Evolutionary conservation across 2,113 vertebrate species (phyloP).

Genomic region (Brienomyrus longianalis): DNA sequence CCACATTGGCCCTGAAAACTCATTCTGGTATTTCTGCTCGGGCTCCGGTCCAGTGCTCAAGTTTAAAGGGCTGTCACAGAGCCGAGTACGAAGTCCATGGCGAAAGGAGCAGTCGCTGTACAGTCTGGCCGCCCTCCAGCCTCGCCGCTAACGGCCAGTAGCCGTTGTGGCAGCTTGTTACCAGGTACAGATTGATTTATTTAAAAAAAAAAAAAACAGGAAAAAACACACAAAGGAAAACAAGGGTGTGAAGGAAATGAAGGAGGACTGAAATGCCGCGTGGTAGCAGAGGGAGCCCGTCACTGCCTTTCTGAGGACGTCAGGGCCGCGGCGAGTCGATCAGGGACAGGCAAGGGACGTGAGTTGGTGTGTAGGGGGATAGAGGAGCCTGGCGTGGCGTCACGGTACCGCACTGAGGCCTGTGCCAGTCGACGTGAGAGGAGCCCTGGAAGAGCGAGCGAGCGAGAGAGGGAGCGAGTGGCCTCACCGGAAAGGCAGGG

Average conservation of each 20-base stretch:
- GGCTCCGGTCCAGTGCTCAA: slow-evolving; percentile 15
- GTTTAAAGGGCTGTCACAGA: slow-evolving; percentile 44
- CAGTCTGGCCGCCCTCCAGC: slow-evolving; percentile 40
- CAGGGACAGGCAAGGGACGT: neutral
- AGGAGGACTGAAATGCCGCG: neutral
- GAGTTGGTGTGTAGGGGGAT: neutral
- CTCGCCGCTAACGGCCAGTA: slow-evolving; percentile 40
- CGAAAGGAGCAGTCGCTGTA: slow-evolving; percentile 49
- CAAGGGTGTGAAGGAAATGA: neutral
- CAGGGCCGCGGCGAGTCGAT: neutral
- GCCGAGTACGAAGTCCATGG: slow-evolving; percentile 47
- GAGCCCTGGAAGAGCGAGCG: neutral
- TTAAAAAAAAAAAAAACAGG: neutral
- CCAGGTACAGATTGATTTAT: slow-evolving; percentile 29
- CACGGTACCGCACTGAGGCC: neutral
- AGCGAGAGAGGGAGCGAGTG: neutral
- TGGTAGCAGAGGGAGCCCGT: neutral
- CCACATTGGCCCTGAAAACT: slow-evolving; percentile 20
- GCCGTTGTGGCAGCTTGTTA: slow-evolving; percentile 34
- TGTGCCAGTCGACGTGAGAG: neutral
- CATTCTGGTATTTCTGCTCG: slow-evolving; percentile 25
- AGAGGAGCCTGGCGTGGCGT: neutral
- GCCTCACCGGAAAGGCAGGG: neutral
- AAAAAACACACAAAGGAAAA: slow-evolving; percentile 10
- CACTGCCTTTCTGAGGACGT: neutral